Evolutionary conservation across 2,888 invertebrate species (phyloP), one percentile per base, ranked within the genome.

Genomic region (Odontocerum albicorne): DNA sequence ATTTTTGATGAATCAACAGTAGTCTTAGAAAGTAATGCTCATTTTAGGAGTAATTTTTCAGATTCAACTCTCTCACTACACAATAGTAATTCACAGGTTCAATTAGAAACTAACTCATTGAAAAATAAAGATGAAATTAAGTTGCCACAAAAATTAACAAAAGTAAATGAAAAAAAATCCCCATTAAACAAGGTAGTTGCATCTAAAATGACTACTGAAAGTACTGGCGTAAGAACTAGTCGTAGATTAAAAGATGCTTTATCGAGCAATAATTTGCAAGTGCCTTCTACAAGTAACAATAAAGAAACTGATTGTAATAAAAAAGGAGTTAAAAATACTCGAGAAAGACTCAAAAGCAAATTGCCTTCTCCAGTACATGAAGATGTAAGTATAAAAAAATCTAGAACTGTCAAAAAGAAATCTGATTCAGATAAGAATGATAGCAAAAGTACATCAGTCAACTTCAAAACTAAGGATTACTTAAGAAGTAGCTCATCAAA

Each of bases 361-460:
- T 38, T 36, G n/a, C 36, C 21, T 3, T 8, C 13, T 15, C 15
- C 47, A 10, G 36, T 21, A 21, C 8, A 16, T 1, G 47, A 36
- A 16, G 16, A 35, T 13, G 27, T 63, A 67, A 65, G 65, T 39
- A 66, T 63, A 45, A 64, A 47, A 36, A 39, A 45, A 47, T n/a
- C 35, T 38, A 4, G 45, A 38, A 7, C 15, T n/a, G 19, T 33
- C 10, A 33, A 19, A 19, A 35, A 20, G 33, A 33, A 10, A n/a
- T 19, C 10, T 27, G 12, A 46, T 19, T 19, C 17, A 35, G 13
- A 22, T 12, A 35, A 6, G 10, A 8, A 35, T 12, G 4, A 43
- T 16, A 38, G 3, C 38, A 38, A 38, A 20, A 20, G 17, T 12
- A 15, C 16, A 38, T 38, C 16, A 15, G 6, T 7, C 12, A 13